phyloP scores from a whole-genome alignment of 2,113 vertebrate genomes.

The Amphiprion ocellaris region DNA sequence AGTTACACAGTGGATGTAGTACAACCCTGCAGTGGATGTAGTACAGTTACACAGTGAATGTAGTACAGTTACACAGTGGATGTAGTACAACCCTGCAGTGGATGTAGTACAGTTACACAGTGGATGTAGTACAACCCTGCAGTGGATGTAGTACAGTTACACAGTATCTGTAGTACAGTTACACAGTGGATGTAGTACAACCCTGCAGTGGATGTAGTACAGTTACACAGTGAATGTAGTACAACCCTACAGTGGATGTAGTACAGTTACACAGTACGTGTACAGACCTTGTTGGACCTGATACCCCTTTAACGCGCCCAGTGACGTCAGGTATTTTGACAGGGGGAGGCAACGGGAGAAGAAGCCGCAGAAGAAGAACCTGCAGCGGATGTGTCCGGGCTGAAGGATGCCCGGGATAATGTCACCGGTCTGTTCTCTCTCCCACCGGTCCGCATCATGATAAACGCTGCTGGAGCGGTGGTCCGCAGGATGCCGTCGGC shows the following conservation, averaged over 20 bases:
- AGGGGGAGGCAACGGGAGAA: conserved; percentile 54
- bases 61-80: neutral
- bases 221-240: neutral
- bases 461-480: conserved; percentile 69
- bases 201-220: neutral
- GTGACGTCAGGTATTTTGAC: conserved; percentile 81
- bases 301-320: conserved; percentile 77
- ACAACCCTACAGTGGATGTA: too few species aligned
- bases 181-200: too few species aligned
- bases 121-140: too few species aligned
- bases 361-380: conserved; percentile 23
- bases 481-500: conserved; percentile 76
- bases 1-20: neutral
- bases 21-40: too few species aligned
- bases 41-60: neutral
- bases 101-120: too few species aligned
- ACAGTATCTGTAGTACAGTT: neutral
- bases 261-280: neutral
- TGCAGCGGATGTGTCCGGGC: conserved; percentile 50
- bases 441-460: conserved; percentile 59
- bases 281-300: neutral
- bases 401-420: conserved; percentile 60
- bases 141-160: neutral
- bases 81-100: too few species aligned
- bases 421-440: conserved; percentile 40